Evolutionary conservation across 1,140 invertebrate genomes (phyloP), one percentile per base, ranked within the genome.

Genomic region (Brachionus sp.): DNA sequence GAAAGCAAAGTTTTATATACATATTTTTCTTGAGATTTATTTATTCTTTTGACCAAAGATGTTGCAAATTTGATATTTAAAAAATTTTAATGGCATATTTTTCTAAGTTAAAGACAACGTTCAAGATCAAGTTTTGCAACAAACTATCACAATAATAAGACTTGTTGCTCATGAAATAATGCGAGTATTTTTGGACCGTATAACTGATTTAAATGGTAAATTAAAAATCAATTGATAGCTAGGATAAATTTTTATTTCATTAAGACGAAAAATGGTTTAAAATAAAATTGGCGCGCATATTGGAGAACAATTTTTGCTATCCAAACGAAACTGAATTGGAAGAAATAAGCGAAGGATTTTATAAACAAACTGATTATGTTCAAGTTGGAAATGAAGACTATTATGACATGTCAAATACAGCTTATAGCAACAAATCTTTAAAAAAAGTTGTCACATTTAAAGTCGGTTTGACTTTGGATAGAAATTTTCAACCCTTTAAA

Each of bases 141-240:
- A 57, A 33, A 29, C 86, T 86, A 86, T 85, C 62, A 84, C 88
- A 23, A 87, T 89, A n/a, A 86, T 86, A 16, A 86, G 86, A 39
- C 85, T 89, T 1, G 88, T 87, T 86, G 88, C 86, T 84, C 88
- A 89, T 84, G 88, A 89, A 82, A 85, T 86, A 75, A 86, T 85
- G 9, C 82, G 88, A 12, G 86, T 85, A 16, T 89, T 88, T 84
- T 85, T 85, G 73, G 88, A 89, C 75, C 83, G 88, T 29, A 84
- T 89, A 7, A 85, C 87, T 13, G 84, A 84, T 50, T 75, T 84
- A n/a, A 86, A 89, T 23, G 88, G 88, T 88, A 84, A 29, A 29
- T 29, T 29, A 29, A n/a, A n/a, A n/a, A n/a, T n/a, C n/a, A n/a
- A n/a, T n/a, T n/a, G n/a, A n/a, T n/a, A n/a, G n/a, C n/a, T n/a